Base-by-base conservation (phyloP, 1,140 invertebrate genomes). In the Aphis gossypii region DNA sequence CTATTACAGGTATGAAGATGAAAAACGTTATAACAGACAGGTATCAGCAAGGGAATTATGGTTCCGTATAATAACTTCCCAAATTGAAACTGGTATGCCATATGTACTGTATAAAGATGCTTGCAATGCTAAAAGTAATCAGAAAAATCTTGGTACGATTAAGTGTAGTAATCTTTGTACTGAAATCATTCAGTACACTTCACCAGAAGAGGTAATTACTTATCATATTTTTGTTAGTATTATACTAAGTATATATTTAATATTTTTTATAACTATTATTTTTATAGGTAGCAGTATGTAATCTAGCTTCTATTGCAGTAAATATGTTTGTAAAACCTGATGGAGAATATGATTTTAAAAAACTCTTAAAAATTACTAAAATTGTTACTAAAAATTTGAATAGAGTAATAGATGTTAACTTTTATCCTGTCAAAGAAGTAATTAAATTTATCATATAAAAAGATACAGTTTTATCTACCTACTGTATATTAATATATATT, bases 41-140 rank as follows among this genome's bases (percentile, higher is more conserved):
- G 96, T 99, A 6, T 96, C 97, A 94, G 99, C 99, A 1, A 98
- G 98, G 95, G 95, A 97, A 94, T 95, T 99, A 83, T 99, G 99
- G 99, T 98, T 97, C 94, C 97, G 98, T 41, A 99, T 99, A 94
- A 97, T 99, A 94, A 97, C 98, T 95, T 97, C 99, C 1, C 99
- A 99, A 96, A 98, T 99, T 11, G 99, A 99, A 96, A 99, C 99
- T 35, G 99, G 99, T 48, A 99, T 98, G 35, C 99, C 99, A 11
- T 99, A 99, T 95, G 99, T 99, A 98, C 95, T 99, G 1, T 99
- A 99, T 95, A 99, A 99, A 95, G 99, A 99, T 96, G 97, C 98
- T 25, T 99, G 99, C 95, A 99, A 99, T 95, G 96, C 97, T 18
- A 99, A 99, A 96, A 98, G 98, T 90, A 99, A 99, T 95, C 99